Percentiles rank a stretch among this genome's conserved stretches.
phyloP scores from a whole-genome alignment of 2,113 vertebrate species.

The Centropus bengalensis region DNA sequence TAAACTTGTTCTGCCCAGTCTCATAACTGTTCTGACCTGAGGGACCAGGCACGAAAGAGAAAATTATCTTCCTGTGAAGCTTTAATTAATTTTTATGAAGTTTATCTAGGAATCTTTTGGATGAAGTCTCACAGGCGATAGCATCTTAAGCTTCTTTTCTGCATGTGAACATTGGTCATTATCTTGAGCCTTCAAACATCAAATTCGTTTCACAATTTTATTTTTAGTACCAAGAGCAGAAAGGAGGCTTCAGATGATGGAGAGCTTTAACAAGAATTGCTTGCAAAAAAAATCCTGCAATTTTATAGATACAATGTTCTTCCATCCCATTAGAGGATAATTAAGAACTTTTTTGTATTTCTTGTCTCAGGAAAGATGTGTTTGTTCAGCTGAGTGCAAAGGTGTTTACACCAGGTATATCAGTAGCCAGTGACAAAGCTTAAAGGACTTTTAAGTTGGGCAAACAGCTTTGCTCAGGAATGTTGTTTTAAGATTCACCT shows the following conservation, averaged over 20 bases:
- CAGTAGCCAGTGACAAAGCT: background rate
- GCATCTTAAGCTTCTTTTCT: background rate
- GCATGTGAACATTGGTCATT: background rate
- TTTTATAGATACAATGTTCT: background rate
- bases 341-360: background rate
- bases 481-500: background rate
- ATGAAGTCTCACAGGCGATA: background rate
- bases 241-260: background rate
- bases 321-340: background rate
- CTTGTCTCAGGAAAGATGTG: background rate
- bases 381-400: background rate
- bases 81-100: conserved; percentile 30
- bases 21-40: background rate
- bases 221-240: background rate
- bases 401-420: background rate
- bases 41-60: background rate
- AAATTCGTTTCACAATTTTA: background rate
- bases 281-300: background rate
- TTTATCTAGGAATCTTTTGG: background rate
- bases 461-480: background rate
- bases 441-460: background rate
- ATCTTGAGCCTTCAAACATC: background rate
- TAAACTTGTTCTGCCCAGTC: background rate
- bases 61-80: background rate
- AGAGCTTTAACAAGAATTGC: background rate